Conservation (phyloP, 2,797 vertebrate genomes). For the Otus scops region DNA sequence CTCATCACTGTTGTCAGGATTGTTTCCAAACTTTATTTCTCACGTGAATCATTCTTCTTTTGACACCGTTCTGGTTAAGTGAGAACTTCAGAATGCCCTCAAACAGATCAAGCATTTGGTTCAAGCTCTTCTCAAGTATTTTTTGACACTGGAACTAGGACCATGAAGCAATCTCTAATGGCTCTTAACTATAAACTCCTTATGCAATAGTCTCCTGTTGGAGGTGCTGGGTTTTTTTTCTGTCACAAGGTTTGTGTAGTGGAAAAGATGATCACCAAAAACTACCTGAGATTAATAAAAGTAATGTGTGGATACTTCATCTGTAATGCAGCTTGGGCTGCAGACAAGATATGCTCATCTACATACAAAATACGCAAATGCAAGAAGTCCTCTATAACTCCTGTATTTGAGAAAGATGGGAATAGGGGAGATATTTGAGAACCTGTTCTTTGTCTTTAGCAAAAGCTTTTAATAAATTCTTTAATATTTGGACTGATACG, state of each 20-base stretch:
- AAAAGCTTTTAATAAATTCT: neutral
- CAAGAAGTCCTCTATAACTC: neutral
- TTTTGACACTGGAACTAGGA: neutral
- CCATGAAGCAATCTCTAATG: neutral
- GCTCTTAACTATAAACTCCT: neutral
- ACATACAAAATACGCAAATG: neutral
- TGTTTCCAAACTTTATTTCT: neutral
- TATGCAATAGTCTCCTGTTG: neutral
- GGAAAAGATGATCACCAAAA: neutral
- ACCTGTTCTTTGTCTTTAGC: neutral
- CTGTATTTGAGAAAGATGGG: neutral
- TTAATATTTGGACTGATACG: neutral
- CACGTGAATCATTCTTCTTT: neutral
- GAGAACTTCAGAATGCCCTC: neutral
- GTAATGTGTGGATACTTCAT: neutral
- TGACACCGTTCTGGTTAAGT: neutral
- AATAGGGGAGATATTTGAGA: neutral
- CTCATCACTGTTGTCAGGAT: neutral
- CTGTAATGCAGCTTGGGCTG: neutral
- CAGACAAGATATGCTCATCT: neutral
- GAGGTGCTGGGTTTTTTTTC: neutral
- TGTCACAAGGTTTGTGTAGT: neutral
- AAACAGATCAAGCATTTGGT: neutral
- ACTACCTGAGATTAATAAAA: neutral
- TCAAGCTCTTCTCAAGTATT: neutral